phyloP scores from a whole-genome alignment of 2,888 invertebrate genomes.

The Lasioglossum lativentre region DNA sequence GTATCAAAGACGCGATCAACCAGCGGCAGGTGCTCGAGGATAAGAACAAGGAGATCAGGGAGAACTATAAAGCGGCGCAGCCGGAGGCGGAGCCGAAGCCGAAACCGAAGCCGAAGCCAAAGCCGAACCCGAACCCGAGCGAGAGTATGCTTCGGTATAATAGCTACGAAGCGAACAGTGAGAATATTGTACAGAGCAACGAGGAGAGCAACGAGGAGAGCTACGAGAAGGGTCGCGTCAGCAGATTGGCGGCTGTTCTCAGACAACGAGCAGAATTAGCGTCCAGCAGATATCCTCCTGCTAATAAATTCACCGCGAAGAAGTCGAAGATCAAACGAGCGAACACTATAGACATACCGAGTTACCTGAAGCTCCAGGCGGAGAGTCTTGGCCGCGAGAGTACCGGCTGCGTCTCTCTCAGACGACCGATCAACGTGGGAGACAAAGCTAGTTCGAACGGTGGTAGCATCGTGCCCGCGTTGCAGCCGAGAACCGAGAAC shows the following conservation, averaged over 20 bases:
- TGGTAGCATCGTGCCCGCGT: slow-evolving; percentile 86
- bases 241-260: slow-evolving; percentile 59
- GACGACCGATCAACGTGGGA: slow-evolving; percentile 87
- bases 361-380: slow-evolving; percentile 84
- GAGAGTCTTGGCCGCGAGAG: slow-evolving; percentile 78
- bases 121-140: neutral
- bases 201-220: slow-evolving; percentile 53
- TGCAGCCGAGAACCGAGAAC: slow-evolving; percentile 93
- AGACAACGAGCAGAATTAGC: slow-evolving; percentile 53
- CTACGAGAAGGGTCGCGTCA: slow-evolving; percentile 61
- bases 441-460: slow-evolving; percentile 83
- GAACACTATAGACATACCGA: slow-evolving; percentile 95
- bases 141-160: slow-evolving; percentile 27
- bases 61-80: slow-evolving; percentile 32
- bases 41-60: slow-evolving; percentile 66
- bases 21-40: slow-evolving; percentile 80
- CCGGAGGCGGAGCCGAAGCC: slow-evolving; percentile 7
- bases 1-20: slow-evolving; percentile 82
- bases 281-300: slow-evolving; percentile 31
- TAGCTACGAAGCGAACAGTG: slow-evolving; percentile 34
- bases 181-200: neutral
- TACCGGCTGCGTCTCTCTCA: slow-evolving; percentile 84
- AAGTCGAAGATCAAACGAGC: slow-evolving; percentile 94
- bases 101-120: neutral
- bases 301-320: slow-evolving; percentile 86